Percentiles rank a stretch among this genome's conserved stretches.
phyloP scores from a whole-genome alignment of 1,140 invertebrate genomes.

The Zaprionus tsacasi region DNA sequence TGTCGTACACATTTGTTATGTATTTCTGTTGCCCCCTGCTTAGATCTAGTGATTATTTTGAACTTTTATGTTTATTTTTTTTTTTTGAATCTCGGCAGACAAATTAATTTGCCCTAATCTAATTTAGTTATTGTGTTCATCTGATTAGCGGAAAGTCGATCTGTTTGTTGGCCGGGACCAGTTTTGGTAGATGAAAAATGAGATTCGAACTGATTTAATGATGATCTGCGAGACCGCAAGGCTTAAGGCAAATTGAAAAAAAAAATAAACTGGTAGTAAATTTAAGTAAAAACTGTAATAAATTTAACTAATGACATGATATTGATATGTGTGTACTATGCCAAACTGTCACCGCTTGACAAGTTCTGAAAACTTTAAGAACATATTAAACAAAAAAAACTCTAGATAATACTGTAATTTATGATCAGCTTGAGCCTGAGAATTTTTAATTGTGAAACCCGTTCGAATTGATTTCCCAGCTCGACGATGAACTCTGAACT shows the following conservation, averaged over 20 bases:
- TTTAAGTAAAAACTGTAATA: neutral
- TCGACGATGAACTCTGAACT: neutral
- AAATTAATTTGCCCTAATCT: constrained; percentile 59
- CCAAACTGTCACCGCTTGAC: neutral
- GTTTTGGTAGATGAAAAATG: neutral
- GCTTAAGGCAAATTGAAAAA: neutral
- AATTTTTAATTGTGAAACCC: neutral
- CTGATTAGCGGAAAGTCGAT: constrained; percentile 44
- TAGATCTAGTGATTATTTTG: constrained; percentile 2
- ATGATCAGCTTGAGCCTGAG: neutral
- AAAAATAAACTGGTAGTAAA: neutral
- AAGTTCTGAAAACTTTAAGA: neutral
- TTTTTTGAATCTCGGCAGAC: constrained; percentile 2
- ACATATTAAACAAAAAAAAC: neutral
- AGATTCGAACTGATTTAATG: neutral
- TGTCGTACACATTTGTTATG: constrained; percentile 65
- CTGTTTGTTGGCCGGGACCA: constrained; percentile 9
- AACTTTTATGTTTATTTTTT: neutral
- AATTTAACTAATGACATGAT: constrained; percentile 2
- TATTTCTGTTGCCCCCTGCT: neutral
- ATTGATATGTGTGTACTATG: neutral
- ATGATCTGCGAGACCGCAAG: neutral
- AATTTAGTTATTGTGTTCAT: constrained; percentile 61
- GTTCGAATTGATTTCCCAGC: neutral
- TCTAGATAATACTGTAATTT: neutral